These are phyloP conservation scores for Poecilobothrus nobilitatus DNA, from an alignment of 2,888 invertebrate genomes.

Conservation along the genomic window DNA sequence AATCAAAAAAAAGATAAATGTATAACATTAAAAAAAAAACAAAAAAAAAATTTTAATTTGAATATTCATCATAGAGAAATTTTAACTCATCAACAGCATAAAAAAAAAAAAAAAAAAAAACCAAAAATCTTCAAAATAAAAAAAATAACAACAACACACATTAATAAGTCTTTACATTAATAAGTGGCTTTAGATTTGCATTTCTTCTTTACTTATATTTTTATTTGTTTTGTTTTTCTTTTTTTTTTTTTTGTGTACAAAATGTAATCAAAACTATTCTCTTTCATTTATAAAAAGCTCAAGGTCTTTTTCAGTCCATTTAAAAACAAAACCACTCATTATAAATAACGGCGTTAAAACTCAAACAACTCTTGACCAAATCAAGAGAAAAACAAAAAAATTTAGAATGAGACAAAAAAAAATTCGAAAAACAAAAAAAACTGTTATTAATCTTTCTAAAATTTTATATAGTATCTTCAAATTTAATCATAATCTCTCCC, in stretches of 20 bases:
- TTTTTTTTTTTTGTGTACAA: not conserved
- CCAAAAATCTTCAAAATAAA: too few relatives aligned
- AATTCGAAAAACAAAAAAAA: not conserved
- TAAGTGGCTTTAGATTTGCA: not conserved
- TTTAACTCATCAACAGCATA: too few relatives aligned
- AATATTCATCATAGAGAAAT: too few relatives aligned
- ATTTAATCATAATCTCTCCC: not conserved
- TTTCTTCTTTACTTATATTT: not conserved
- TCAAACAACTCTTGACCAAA: not conserved
- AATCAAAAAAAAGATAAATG: too few relatives aligned
- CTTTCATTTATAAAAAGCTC: too few relatives aligned
- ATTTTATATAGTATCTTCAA: not conserved
- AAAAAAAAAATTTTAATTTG: too few relatives aligned
- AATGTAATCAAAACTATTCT: too few relatives aligned
- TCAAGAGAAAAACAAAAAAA: not conserved
- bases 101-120: too few relatives aligned
- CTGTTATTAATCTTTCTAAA: not conserved
- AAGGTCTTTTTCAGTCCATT: too few relatives aligned
- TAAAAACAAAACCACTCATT: not conserved
- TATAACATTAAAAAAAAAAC: too few relatives aligned
- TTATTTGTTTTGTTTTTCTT: not conserved
- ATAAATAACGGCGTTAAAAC: not conserved
- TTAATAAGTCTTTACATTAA: not conserved
- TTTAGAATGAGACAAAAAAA: too few relatives aligned
- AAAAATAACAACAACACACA: not conserved